Conservation (phyloP, 1,140 invertebrate species). For the Myzus persicae region DNA sequence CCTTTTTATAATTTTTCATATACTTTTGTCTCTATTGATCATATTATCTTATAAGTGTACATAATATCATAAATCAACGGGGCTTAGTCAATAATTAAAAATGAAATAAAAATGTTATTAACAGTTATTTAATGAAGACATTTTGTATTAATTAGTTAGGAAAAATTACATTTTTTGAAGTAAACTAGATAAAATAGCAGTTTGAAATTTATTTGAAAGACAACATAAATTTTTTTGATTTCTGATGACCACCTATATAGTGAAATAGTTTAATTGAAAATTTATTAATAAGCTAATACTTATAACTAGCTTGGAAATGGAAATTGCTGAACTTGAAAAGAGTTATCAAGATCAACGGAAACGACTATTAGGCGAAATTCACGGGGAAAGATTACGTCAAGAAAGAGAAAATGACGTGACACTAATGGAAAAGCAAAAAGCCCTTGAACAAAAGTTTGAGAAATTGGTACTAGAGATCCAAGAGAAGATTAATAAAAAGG, state of each 20-base stretch:
- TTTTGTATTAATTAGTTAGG: neutral
- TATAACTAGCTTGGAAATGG: conserved; percentile 66
- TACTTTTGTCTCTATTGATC: neutral
- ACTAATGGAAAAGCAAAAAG: conserved; percentile 59
- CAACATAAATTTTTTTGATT: neutral
- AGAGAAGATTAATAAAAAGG: conserved; percentile 58
- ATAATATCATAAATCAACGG: neutral
- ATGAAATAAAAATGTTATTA: too few species aligned
- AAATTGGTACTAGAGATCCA: conserved; percentile 60
- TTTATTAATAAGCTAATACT: neutral
- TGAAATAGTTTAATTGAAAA: neutral
- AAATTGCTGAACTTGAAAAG: conserved; percentile 68
- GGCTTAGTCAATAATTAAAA: neutral
- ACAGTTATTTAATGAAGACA: neutral
- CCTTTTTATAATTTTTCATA: neutral
- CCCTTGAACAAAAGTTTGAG: conserved; percentile 60
- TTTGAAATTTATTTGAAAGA: neutral
- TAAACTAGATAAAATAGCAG: neutral
- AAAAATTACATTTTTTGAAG: neutral
- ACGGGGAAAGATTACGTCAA: conserved; percentile 66
- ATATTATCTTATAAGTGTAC: neutral
- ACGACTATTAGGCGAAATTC: conserved; percentile 67
- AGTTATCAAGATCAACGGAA: conserved; percentile 68
- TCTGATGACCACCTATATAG: neutral
- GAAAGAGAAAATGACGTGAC: conserved; percentile 62